Evolutionary conservation across 2,113 vertebrate species (phyloP).

Genomic region (Phasianus colchicus): DNA sequence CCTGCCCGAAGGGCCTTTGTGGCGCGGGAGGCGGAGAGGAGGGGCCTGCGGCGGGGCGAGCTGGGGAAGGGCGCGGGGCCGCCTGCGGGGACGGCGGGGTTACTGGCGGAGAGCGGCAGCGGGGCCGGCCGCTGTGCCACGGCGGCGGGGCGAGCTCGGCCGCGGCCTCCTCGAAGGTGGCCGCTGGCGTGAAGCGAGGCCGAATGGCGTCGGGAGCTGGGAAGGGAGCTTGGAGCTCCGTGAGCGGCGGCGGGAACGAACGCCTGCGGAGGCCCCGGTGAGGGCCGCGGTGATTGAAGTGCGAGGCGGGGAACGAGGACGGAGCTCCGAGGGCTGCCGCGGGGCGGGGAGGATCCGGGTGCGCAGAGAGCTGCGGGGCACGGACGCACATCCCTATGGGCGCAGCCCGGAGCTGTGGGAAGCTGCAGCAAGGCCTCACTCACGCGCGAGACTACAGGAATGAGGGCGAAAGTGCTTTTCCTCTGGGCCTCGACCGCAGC

Average conservation of each 20-base stretch:
- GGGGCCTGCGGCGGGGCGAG: not conserved
- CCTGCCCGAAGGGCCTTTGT: not conserved
- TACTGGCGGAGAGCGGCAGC: not conserved
- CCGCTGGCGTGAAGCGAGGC: not conserved
- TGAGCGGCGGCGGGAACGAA: not conserved
- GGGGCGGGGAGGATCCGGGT: not conserved
- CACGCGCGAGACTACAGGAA: not conserved
- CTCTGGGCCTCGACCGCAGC: not conserved
- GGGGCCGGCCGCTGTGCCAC: not conserved
- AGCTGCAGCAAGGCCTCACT: not conserved
- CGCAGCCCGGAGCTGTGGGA: not conserved
- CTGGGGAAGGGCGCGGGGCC: not conserved
- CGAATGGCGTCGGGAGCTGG: not conserved
- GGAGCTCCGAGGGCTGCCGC: not conserved
- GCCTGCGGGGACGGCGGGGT: not conserved
- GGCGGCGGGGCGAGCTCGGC: not conserved
- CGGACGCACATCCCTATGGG: not conserved
- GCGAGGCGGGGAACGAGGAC: not conserved
- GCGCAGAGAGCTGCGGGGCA: not conserved
- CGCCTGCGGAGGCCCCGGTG: not conserved
- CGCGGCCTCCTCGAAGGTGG: not conserved
- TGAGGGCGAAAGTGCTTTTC: not conserved
- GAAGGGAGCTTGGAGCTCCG: not conserved
- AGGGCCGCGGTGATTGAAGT: not conserved
- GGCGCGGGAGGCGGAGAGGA: constrained; percentile 20